Evolutionary conservation across 2,888 invertebrate genomes (phyloP), one percentile per base, ranked within the genome.

Genomic region (Neoaliturus tenellus): DNA sequence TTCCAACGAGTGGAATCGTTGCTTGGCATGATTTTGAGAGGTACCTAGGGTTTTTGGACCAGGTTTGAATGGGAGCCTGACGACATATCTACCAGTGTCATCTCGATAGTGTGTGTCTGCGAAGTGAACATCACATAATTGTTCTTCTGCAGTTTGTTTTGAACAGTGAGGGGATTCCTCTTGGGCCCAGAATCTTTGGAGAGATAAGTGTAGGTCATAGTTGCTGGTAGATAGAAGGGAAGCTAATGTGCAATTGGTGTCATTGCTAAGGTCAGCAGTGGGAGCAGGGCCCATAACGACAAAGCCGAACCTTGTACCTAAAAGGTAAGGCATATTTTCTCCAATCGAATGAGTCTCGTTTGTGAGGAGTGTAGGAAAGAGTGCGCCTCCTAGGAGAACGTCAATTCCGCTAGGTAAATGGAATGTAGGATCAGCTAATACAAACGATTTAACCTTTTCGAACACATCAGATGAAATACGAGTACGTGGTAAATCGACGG

Each of bases 401-500:
- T 71, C 35, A 14, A 71, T 71, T 12, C n/a, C 20, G 6, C 71
- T 41, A n/a, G 71, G 71, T 14, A n/a, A n/a, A 23, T 71, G 6
- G 39, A 71, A 71, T 39, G 41, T 71, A 39, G 71, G 39, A 41
- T 71, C 71, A 1, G 39, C 71, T 17, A 71, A 39, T 1, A 35
- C 28, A 39, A n/a, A 71, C 4, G 71, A n/a, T 28, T 41, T 71
- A 5, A 71, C 41, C 17, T 6, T 28, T 3, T 39, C 5, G 8
- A 71, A 20, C 3, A 71, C 41, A 41, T 71, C 71, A n/a, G 20
- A 41, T 20, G 6, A 12, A 10, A 71, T 20, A 41, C 41, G 20
- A 4, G 28, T 20, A 14, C 71, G 31, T 1, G 75, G 75, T 1
- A 75, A n/a, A 14, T 75, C 20, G n/a, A n/a, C n/a, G n/a, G n/a